Base-by-base conservation (phyloP, 2,888 invertebrate genomes). In the Dasysyrphus tricinctus region DNA sequence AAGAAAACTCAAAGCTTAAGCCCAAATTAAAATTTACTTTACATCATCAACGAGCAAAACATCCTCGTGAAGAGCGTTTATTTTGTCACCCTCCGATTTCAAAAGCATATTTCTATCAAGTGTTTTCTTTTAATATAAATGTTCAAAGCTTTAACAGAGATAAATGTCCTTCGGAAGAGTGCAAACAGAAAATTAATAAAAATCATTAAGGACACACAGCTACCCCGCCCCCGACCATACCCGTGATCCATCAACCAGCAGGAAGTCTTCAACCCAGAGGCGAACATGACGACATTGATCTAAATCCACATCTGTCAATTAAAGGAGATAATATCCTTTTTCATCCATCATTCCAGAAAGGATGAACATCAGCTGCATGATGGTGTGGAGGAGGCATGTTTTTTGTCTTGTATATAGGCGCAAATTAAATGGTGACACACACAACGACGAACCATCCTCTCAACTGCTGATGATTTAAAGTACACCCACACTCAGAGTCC, bases 251-350 rank as follows among this genome's bases (percentile, higher is more conserved):
- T 47, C 24, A 16, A 11, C 37, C 37, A 42, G 42, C 61, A 8
- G 39, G n/a, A 34, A 47, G 34, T 67, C 49, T 37, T 34, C 19
- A 51, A 54, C 24, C 69, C 69, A 54, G 51, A 69, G 39, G 51
- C 49, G 19, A 19, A 39, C 19, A 29, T 24, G 14, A 70, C 61
- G 84, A 67, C 80, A 84, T 80, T 84, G 84, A 80, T 84, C 80
- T 73, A 84, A 84, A 84, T 80, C 84, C 84, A 80, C 75, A 84
- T 80, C 80, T 84, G 84, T 72, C 84, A 84, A 84, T 84, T 84
- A 80, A 67, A 76, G 42, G 9, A 61, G 80, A 80, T 84, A 80
- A 80, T 80, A 80, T 80, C 84, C 80, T 76, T 84, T 80, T 84
- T 84, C 80, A 84, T 84, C 57, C 75, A 76, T 84, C 82, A 82